These are phyloP conservation scores for Steatocranus sp. DNA, from an alignment of 2,797 vertebrate genomes.

Conservation along the genomic window DNA sequence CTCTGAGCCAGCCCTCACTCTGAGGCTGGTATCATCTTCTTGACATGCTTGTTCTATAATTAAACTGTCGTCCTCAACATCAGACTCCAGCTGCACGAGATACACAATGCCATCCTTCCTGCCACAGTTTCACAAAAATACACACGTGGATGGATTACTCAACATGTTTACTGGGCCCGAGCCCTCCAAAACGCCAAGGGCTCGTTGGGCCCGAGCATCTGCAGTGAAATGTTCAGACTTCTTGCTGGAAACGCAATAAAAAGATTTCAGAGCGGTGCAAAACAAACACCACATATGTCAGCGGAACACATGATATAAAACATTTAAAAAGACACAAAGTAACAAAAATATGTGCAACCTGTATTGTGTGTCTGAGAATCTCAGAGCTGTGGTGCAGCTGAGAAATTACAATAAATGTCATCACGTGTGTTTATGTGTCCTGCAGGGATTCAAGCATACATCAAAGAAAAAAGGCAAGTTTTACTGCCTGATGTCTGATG, in stretches of 20 bases:
- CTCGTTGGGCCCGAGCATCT: not conserved
- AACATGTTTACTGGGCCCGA: not conserved
- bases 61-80: slow-evolving; percentile 25
- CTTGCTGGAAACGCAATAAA: too few relatives aligned
- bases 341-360: accelerated
- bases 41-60: slow-evolving; percentile 34
- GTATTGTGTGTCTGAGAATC: not conserved
- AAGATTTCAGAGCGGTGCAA: not conserved
- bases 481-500: not conserved
- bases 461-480: not conserved
- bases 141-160: not conserved
- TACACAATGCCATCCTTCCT: not conserved
- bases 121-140: not conserved
- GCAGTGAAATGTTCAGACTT: not conserved
- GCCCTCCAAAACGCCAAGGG: not conserved
- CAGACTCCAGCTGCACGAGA: not conserved
- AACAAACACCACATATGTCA: not conserved
- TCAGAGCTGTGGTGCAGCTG: not conserved
- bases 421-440: not conserved
- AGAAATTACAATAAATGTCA: not conserved
- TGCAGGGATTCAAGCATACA: not conserved
- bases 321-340: not conserved
- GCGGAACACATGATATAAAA: not conserved
- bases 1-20: not conserved
- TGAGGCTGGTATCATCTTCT: not conserved